These are phyloP conservation scores for Pedionomus torquatus DNA, from an alignment of 2,113 vertebrate species.

Conservation along the genomic window DNA sequence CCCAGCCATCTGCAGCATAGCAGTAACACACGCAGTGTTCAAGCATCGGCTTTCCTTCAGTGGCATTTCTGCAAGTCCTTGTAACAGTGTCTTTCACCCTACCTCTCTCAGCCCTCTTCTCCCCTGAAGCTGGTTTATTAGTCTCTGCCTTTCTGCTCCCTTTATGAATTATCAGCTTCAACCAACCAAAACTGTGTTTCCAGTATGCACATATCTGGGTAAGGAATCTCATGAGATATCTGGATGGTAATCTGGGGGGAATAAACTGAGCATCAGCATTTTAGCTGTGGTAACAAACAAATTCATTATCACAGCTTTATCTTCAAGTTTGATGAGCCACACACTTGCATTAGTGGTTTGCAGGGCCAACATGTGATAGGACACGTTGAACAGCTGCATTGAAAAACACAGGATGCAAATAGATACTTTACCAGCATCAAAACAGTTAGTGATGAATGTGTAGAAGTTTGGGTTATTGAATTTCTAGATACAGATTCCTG, in stretches of 20 bases:
- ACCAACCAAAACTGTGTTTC: background rate
- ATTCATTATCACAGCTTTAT: background rate
- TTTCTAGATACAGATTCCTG: background rate
- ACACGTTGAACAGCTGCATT: background rate
- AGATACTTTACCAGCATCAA: background rate
- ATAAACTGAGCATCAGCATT: background rate
- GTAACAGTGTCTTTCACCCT: background rate
- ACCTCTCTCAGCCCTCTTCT: background rate
- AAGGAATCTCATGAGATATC: background rate
- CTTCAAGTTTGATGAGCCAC: background rate
- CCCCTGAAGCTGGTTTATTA: background rate
- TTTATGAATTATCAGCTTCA: background rate
- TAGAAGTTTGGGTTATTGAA: background rate
- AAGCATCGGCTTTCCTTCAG: background rate
- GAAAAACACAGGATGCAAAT: background rate
- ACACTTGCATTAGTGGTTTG: background rate
- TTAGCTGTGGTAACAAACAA: background rate
- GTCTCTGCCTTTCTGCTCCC: background rate
- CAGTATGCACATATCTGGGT: background rate
- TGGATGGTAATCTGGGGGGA: background rate
- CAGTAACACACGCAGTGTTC: background rate
- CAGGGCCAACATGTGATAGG: background rate
- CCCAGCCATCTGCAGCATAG: background rate
- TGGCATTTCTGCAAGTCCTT: background rate
- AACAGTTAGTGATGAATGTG: rapidly evolving